Evolutionary conservation across 2,797 vertebrate species (phyloP), one percentile per base, ranked within the genome.

Genomic region (Argyrosomus regius): DNA sequence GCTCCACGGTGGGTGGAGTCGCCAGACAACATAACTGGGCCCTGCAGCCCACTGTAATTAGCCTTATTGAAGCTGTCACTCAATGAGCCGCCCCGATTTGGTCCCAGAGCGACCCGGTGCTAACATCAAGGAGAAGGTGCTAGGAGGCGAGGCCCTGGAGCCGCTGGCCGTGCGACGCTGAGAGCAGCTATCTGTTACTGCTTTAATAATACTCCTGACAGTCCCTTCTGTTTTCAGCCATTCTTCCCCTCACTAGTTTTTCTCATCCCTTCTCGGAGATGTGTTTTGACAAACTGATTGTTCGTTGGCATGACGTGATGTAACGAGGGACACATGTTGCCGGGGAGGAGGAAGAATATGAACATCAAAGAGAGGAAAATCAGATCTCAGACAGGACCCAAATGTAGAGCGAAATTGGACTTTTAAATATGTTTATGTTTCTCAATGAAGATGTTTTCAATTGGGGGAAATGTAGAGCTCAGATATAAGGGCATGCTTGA

Each of bases 1-100:
- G 92, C 94, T 94, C 93, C 94, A 94, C 64, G 72, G 86, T 91
- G 92, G 94, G 94, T 92, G 93, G 91, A 92, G 91, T 89, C 72
- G 65, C 86, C 88, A 94, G 92, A 94, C 94, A 89, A 80, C 91
- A 92, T 89, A 92, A 91, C 91, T 82, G 80, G 85, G 89, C 92
- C 92, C 90, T 80, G 89, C 89, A 92, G 90, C 89, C 89, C 90
- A 92, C 92, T 94, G 88, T 93, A 94, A 94, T 94, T 94, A 94
- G 76, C 83, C 87, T 93, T 94, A 94, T 94, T 94, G 91, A 92
- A 93, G 87, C 94, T 94, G 94, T 94, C 94, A 94, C 70, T 94
- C 94, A 94, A 14, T 46, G 74, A 80, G 85, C 77, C 18, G 68
- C 78, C 83, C 73, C 43, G 61, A 81, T 88, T 83, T 53, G 75